These are phyloP conservation scores for Rhadinocentrus ornatus DNA, from an alignment of 2,797 vertebrate species.

Conservation along the genomic window DNA sequence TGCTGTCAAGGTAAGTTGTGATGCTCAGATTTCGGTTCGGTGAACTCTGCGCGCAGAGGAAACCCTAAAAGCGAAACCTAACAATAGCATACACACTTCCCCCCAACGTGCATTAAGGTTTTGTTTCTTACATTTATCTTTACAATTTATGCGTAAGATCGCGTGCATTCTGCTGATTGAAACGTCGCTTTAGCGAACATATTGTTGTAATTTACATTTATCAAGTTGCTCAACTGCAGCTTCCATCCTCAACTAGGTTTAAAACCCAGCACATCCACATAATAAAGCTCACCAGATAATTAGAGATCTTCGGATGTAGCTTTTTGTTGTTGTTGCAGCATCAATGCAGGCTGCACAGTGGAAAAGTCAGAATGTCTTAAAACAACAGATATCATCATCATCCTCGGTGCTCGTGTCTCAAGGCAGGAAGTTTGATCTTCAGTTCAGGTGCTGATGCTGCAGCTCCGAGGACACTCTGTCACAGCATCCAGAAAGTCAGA, in stretches of 20 bases:
- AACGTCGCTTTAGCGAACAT: neutral
- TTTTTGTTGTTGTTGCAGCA: neutral
- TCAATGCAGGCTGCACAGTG: too few species aligned
- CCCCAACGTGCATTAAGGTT: neutral
- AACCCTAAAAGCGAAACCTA: neutral
- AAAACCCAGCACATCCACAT: neutral
- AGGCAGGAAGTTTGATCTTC: too few species aligned
- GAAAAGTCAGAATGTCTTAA: too few species aligned
- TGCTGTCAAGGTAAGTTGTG: constrained; percentile 77
- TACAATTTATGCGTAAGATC: constrained; percentile 6
- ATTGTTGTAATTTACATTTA: too few species aligned
- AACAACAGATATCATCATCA: too few species aligned
- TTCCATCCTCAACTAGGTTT: neutral
- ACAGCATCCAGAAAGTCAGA: neutral
- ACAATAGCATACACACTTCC: neutral
- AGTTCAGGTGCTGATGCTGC: too few species aligned
- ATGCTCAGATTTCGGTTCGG: constrained; percentile 12
- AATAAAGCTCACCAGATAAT: neutral
- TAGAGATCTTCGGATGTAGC: too few species aligned
- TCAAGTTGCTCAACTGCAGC: neutral
- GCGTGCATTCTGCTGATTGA: too few species aligned
- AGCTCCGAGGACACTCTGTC: too few species aligned
- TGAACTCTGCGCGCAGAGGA: neutral
- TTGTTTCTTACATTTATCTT: neutral
- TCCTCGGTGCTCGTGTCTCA: too few species aligned